phyloP scores from a whole-genome alignment of 2,888 invertebrate genomes.

The Pyralis farinalis region DNA sequence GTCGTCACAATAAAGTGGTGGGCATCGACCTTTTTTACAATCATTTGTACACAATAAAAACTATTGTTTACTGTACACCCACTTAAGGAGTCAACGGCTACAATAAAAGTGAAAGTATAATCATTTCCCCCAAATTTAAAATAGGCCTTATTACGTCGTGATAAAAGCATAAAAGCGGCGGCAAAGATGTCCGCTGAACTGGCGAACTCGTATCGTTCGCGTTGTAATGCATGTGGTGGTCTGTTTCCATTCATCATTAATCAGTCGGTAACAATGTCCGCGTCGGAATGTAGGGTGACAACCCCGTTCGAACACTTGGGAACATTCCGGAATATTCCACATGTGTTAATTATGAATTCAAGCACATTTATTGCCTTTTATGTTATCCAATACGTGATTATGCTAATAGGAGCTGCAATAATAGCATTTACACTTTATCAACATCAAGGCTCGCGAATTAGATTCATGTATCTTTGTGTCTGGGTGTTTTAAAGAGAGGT shows the following conservation, averaged over 20 bases:
- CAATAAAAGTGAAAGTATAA: slow-evolving; percentile 17
- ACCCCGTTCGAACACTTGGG: neutral
- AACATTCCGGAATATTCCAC: too few relatives aligned
- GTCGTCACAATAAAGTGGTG: neutral
- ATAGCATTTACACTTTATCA: too few relatives aligned
- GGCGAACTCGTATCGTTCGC: slow-evolving; percentile 23
- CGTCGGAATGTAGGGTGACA: slow-evolving; percentile 14
- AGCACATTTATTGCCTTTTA: too few relatives aligned
- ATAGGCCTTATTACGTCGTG: slow-evolving; percentile 7
- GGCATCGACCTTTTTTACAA: neutral
- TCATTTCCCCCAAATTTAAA: neutral
- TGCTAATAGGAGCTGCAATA: too few relatives aligned
- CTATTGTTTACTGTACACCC: slow-evolving; percentile 7
- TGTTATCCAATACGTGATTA: too few relatives aligned
- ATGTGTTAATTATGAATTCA: too few relatives aligned
- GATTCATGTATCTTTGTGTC: too few relatives aligned
- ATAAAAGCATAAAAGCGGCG: slow-evolving; percentile 6
- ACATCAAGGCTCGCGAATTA: too few relatives aligned
- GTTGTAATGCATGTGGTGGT: slow-evolving; percentile 21
- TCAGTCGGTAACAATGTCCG: slow-evolving; percentile 19
- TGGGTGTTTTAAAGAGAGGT: too few relatives aligned
- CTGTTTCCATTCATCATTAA: slow-evolving; percentile 28
- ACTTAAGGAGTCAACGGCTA: slow-evolving; percentile 1
- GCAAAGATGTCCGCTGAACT: slow-evolving; percentile 6
- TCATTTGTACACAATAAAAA: slow-evolving; percentile 4